Percentiles rank a stretch among this genome's conserved stretches.
phyloP scores from a whole-genome alignment of 2,113 vertebrate genomes.

The Colaptes auratus region DNA sequence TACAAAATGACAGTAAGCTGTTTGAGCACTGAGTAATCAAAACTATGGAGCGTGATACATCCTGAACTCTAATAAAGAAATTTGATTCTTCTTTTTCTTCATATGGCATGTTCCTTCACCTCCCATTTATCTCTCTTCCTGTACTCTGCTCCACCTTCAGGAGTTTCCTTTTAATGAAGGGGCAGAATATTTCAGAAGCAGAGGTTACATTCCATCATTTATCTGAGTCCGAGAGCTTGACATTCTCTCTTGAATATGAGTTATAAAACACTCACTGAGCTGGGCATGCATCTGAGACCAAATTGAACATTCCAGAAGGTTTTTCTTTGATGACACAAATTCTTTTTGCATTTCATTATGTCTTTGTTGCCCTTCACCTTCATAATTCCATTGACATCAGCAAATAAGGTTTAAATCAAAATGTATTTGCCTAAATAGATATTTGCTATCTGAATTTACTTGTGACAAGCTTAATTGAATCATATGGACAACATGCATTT shows the following conservation, averaged over 20 bases:
- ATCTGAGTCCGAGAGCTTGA: neutral
- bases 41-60: neutral
- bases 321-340: neutral
- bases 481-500: neutral
- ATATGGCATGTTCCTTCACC: neutral
- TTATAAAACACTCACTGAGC: neutral
- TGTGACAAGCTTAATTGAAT: conserved; percentile 26
- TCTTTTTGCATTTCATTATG: conserved; percentile 13
- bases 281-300: neutral
- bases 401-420: conserved; percentile 46
- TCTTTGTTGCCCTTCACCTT: conserved; percentile 13
- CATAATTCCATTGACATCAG: neutral
- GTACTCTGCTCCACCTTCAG: neutral
- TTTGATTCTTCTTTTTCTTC: neutral
- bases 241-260: neutral
- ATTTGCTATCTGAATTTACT: conserved; percentile 51
- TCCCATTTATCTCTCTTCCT: neutral
- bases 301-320: conserved; percentile 2
- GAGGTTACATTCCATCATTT: neutral
- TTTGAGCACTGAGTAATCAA: neutral
- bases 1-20: neutral
- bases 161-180: neutral
- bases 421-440: conserved; percentile 13
- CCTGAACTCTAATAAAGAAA: neutral
- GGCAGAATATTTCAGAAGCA: neutral